Evolutionary conservation across 2,888 invertebrate species (phyloP), one percentile per base, ranked within the genome.

Genomic region (Lepidochrysops patricia): DNA sequence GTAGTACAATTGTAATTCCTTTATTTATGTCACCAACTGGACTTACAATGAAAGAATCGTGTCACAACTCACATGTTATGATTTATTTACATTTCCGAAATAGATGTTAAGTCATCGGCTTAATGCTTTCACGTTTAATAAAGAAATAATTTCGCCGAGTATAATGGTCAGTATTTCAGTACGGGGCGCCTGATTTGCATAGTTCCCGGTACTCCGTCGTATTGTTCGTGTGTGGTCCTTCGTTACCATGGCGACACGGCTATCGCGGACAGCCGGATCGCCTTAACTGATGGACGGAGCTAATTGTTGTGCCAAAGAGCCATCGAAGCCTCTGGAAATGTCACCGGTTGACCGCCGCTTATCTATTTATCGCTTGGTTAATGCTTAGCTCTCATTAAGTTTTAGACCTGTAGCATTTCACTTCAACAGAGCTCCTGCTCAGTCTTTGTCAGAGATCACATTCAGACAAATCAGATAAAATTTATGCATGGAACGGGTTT

Each of bases 201-300:
- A 69, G 54, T 63, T 66, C 67, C 68, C 64, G 69, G 63, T 67
- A 76, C 70, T 71, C 72, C 69, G 72, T 70, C 71, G 73, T 73
- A 72, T 72, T 73, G 73, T 72, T 79, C 84, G 85, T 88, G 88
- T 87, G 88, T 87, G 88, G 88, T 87, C 88, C 79, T 79, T 72
- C 70, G 87, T 87, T 74, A 68, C 81, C 72, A 84, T 82, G 77
- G 84, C 68, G 75, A 79, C 77, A 15, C 29, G 60, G 70, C 71
- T 74, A 74, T 73, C 72, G 72, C 68, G 67, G 67, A 69, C 63
- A 64, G 64, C 63, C 62, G 70, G 70, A 71, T 72, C 66, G 66
- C 69, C 71, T 75, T 76, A 82, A 82, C 86, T 82, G 87, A 87
- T 87, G 82, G 81, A 81, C 81, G 72, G 68, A 68, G 74, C 79